phyloP scores from a whole-genome alignment of 2,888 invertebrate species.

The Arctia plantaginis region DNA sequence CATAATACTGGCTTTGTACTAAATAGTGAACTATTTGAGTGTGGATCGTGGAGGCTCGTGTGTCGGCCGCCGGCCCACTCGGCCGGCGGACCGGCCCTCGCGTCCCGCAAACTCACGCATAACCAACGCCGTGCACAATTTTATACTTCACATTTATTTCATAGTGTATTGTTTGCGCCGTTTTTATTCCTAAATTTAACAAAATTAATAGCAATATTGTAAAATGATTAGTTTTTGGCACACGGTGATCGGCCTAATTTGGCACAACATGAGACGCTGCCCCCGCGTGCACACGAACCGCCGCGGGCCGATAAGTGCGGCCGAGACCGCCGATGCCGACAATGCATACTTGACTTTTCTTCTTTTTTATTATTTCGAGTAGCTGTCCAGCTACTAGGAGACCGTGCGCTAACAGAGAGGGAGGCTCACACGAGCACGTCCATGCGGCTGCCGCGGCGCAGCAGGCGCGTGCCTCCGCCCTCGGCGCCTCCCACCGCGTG shows the following conservation, averaged over 20 bases:
- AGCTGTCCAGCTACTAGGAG: no score
- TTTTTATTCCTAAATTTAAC: slow-evolving; percentile 16
- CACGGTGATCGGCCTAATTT: slow-evolving; percentile 4
- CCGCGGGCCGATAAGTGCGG: no score
- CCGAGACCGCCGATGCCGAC: no score
- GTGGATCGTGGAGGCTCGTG: background rate
- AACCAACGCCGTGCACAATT: background rate
- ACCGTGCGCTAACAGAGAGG: background rate
- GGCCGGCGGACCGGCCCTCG: no score
- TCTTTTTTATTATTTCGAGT: no score
- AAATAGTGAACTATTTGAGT: background rate
- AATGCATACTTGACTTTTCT: no score
- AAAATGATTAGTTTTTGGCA: background rate
- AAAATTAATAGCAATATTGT: slow-evolving; percentile 7
- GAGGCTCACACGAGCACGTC: slow-evolving; percentile 76
- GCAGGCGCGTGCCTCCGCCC: slow-evolving; percentile 70
- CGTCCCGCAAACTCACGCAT: background rate
- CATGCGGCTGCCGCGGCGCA: slow-evolving; percentile 79
- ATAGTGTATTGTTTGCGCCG: slow-evolving; percentile 16
- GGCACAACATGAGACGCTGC: background rate
- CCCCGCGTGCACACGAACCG: background rate
- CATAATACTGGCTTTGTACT: slow-evolving; percentile 17
- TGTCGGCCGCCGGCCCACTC: background rate
- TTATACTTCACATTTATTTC: slow-evolving; percentile 1
- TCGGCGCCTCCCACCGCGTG: slow-evolving; percentile 63